These are phyloP conservation scores for Brachypodius melanocephalos DNA, from an alignment of 2,113 vertebrate species.

Conservation along the genomic window DNA sequence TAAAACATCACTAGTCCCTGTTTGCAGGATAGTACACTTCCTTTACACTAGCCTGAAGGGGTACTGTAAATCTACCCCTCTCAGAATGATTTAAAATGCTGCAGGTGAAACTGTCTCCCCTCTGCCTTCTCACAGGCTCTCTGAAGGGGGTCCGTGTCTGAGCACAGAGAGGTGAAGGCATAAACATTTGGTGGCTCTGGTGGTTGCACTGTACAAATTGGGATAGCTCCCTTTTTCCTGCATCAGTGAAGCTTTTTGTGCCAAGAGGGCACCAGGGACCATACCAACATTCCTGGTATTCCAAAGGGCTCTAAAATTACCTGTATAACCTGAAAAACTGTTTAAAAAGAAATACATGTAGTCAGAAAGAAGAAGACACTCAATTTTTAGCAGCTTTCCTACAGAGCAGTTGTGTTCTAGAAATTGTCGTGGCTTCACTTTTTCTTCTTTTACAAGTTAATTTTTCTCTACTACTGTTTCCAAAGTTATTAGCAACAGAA, in stretches of 20 bases:
- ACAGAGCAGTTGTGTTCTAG: background rate
- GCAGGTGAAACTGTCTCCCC: background rate
- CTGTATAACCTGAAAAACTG: background rate
- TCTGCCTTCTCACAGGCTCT: background rate
- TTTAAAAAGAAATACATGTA: background rate
- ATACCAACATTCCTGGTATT: background rate
- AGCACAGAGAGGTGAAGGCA: background rate
- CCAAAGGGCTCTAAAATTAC: background rate
- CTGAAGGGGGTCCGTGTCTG: background rate
- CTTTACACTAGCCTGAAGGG: constrained; percentile 30
- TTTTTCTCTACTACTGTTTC: background rate
- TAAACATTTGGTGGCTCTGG: background rate
- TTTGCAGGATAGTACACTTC: background rate
- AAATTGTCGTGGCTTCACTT: background rate
- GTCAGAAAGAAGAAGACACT: background rate
- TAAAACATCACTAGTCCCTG: constrained; percentile 12
- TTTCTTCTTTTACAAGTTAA: background rate
- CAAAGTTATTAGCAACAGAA: background rate
- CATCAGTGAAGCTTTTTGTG: background rate
- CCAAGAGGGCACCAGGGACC: rapidly evolving
- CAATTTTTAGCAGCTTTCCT: background rate
- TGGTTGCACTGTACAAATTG: background rate
- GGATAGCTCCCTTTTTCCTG: background rate
- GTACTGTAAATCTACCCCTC: constrained; percentile 26
- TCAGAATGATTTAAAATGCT: background rate